Percentiles rank a stretch among this genome's conserved stretches.
Conservation (phyloP, 1,140 invertebrate species). For the Zophobas morio region DNA sequence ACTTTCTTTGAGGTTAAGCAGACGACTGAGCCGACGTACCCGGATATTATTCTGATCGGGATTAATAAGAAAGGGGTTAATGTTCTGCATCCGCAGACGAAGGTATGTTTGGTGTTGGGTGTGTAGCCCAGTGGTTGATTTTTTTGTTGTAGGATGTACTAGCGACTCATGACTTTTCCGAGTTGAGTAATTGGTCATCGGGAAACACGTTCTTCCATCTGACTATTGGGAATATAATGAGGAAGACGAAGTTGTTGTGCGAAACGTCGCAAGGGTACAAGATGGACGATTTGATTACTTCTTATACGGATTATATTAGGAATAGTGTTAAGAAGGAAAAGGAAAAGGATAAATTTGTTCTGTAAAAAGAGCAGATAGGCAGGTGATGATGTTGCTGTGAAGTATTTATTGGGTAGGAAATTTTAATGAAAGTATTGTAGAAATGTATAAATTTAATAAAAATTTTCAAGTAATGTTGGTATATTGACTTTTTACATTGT, state of each 20-base stretch:
- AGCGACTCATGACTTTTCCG: slow-evolving; percentile 87
- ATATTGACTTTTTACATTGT: too few relatives aligned
- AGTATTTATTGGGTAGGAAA: background rate
- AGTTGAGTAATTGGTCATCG: slow-evolving; percentile 94
- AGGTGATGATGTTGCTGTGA: background rate
- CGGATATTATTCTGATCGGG: slow-evolving; percentile 89
- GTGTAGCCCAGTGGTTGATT: background rate
- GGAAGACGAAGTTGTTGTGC: slow-evolving; percentile 90
- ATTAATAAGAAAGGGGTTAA: slow-evolving; percentile 94
- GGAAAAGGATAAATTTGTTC: slow-evolving; percentile 42
- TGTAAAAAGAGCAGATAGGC: slow-evolving; percentile 11
- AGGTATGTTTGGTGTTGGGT: slow-evolving; percentile 71
- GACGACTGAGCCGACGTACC: slow-evolving; percentile 86
- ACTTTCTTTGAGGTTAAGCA: slow-evolving; percentile 97
- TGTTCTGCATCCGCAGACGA: slow-evolving; percentile 88
- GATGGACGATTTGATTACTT: slow-evolving; percentile 96
- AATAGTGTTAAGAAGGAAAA: slow-evolving; percentile 50
- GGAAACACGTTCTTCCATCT: slow-evolving; percentile 96
- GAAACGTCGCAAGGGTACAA: slow-evolving; percentile 96
- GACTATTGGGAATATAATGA: slow-evolving; percentile 90
- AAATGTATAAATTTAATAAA: too few relatives aligned
- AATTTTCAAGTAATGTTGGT: too few relatives aligned
- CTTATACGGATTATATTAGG: slow-evolving; percentile 79
- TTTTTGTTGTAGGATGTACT: slow-evolving; percentile 79
- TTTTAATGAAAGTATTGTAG: background rate